These are phyloP conservation scores for Lepetodrilus schrolli DNA, from an alignment of 2,888 invertebrate species.

Conservation along the genomic window DNA sequence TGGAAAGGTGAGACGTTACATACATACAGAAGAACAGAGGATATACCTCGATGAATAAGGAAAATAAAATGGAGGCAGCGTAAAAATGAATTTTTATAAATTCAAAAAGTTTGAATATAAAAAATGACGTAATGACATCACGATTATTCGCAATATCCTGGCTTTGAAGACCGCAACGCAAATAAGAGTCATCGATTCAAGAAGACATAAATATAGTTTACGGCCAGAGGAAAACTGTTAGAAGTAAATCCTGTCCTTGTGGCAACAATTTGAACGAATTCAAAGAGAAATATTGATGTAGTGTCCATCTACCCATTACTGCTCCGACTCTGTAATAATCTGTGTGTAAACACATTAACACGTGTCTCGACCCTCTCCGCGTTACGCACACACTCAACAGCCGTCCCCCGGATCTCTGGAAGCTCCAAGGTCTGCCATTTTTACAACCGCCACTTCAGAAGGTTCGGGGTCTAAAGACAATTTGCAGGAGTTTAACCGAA, in stretches of 20 bases:
- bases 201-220: no score
- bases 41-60: no score
- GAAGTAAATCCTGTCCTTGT: neutral
- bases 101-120: no score
- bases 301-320: neutral
- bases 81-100: no score
- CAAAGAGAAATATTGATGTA: neutral
- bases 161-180: no score
- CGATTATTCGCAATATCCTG: no score
- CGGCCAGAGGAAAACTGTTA: no score
- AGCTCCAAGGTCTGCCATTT: neutral
- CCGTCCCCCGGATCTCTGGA: neutral
- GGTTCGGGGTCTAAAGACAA: neutral
- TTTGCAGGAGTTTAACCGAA: slow-evolving; percentile 1
- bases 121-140: no score
- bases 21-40: no score
- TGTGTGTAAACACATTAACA: neutral
- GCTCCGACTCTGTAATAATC: neutral
- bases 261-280: neutral
- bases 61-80: no score
- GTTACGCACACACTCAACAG: neutral
- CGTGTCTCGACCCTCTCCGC: neutral
- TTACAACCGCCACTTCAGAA: neutral
- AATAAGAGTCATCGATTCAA: no score
- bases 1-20: no score